phyloP scores from a whole-genome alignment of 2,797 vertebrate species.

The Urocyon cinereoargenteus region DNA sequence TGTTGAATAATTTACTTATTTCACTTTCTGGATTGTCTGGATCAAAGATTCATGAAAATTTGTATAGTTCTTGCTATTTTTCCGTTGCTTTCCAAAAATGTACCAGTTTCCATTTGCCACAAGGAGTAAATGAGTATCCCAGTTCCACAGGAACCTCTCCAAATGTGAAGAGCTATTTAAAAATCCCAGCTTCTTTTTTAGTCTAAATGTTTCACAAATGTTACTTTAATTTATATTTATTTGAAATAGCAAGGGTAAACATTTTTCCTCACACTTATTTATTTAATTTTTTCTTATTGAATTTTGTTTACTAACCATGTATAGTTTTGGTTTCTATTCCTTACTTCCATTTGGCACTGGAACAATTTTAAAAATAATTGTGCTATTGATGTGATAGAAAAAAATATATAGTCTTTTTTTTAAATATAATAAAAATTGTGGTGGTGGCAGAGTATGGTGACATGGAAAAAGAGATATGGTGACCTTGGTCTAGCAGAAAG shows the following conservation, averaged over 20 bases:
- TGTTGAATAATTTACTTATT: constrained; percentile 32
- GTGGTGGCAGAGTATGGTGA: background rate
- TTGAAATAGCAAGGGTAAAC: background rate
- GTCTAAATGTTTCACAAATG: constrained; percentile 46
- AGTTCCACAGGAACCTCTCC: background rate
- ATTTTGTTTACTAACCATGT: background rate
- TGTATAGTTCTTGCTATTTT: constrained; percentile 32
- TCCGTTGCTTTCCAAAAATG: constrained; percentile 14
- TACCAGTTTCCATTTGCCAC: background rate
- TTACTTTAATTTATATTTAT: constrained; percentile 50
- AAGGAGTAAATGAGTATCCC: background rate
- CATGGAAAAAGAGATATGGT: background rate
- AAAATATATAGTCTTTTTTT: constrained; percentile 3
- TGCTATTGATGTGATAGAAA: background rate
- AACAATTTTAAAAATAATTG: background rate
- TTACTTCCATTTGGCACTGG: background rate
- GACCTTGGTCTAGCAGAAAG: background rate
- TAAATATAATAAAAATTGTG: background rate
- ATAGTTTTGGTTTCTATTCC: background rate
- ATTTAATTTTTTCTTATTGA: constrained; percentile 35
- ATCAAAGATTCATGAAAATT: constrained; percentile 30
- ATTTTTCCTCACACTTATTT: background rate
- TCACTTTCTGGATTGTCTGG: constrained; percentile 4
- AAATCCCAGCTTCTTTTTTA: background rate
- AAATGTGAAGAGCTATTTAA: background rate